Evolutionary conservation across 2,888 invertebrate species (phyloP), one percentile per base, ranked within the genome.

Genomic region (Eupithecia pulchellata): DNA sequence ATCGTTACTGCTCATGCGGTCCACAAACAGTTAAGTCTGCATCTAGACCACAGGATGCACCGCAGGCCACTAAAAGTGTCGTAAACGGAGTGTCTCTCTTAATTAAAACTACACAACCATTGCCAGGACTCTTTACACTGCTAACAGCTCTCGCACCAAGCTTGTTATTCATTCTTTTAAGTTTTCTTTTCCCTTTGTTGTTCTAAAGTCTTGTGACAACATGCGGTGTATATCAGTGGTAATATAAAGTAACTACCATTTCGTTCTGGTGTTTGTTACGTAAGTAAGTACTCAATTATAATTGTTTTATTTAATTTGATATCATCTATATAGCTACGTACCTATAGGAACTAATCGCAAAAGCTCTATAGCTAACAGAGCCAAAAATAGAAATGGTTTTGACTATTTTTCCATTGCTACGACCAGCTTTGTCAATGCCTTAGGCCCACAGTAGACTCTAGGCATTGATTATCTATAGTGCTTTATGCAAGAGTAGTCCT

Each of bases 21-120:
- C 25, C 52, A 52, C 52, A 52, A 52, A 52, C 52, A 52, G 25
- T 6, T 11, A 52, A 52, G 52, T 25, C 52, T 52, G 8, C 11
- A 13, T 13, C 17, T 58, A 30, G 30, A 9, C 29, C 11, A 4
- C 25, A 61, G 66, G 72, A 64, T 71, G 60, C 68, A 71, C 58
- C 66, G 39, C 55, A 69, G 71, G 34, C 57, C 64, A 62, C 47
- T 55, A 36, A 62, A 63, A 63, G 64, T 20, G 61, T 61, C 64
- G 47, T 64, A 47, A 64, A 64, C 25, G 30, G 29, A 29, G 29
- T 66, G 61, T 61, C 36, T 42, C 61, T 55, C 64, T 42, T 64
- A 64, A 64, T 64, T 64, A 64, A 57, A 66, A 57, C 57, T 57
- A 58, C 55, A 66, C 66, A 66, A 66, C n/a, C 27, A 36, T 66